Conservation (phyloP, 2,888 invertebrate species). For the Odiellus spinosus region DNA sequence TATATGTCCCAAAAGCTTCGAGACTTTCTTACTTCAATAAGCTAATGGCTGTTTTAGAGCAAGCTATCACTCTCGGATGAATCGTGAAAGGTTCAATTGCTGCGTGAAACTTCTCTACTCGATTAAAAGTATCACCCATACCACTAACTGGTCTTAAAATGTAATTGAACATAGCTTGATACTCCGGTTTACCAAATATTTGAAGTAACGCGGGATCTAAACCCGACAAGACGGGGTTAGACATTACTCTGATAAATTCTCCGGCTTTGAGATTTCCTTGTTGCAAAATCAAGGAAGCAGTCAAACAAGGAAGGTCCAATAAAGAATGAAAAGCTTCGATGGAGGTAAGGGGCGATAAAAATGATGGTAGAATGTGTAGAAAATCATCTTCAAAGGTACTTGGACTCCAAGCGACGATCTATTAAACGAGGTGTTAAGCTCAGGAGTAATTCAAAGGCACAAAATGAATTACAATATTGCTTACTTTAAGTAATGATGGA, state of each 20-base stretch:
- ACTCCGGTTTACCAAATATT: slow-evolving; percentile 8
- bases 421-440: background rate
- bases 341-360: slow-evolving; percentile 14
- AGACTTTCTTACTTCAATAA: slow-evolving; percentile 13
- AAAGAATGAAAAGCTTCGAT: slow-evolving; percentile 13
- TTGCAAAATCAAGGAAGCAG: slow-evolving; percentile 9
- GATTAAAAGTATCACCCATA: slow-evolving; percentile 3
- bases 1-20: too few relatives aligned
- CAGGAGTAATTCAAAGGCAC: too few relatives aligned
- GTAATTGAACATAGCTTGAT: slow-evolving; percentile 6
- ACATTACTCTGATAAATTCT: background rate
- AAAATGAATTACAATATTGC: background rate
- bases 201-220: background rate
- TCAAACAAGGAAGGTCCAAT: slow-evolving; percentile 13
- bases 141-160: slow-evolving; percentile 10
- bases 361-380: slow-evolving; percentile 12
- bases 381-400: slow-evolving; percentile 11
- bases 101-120: slow-evolving; percentile 9
- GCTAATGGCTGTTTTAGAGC: slow-evolving; percentile 8
- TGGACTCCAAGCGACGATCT: slow-evolving; percentile 15
- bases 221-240: too few relatives aligned
- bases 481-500: slow-evolving; percentile 16
- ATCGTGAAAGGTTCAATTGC: slow-evolving; percentile 4
- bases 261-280: slow-evolving; percentile 5
- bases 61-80: slow-evolving; percentile 7